Percentiles rank a stretch among this genome's conserved stretches.
Evolutionary conservation across 1,140 invertebrate species (phyloP).

Genomic region (Coptotermes formosanus): DNA sequence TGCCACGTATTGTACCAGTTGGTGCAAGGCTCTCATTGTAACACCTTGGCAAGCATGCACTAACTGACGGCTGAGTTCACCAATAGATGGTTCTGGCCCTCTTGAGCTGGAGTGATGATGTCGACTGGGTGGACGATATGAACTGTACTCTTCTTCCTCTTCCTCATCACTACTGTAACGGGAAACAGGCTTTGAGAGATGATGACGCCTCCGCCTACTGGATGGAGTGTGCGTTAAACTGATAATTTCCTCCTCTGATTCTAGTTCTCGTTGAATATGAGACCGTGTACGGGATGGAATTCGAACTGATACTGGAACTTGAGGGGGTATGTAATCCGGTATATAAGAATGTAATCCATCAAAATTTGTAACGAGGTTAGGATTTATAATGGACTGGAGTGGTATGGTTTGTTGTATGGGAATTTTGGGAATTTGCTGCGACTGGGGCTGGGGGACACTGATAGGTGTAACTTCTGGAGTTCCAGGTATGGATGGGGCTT

Average conservation of each 20-base stretch:
- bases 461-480: not conserved
- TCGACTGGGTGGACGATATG: constrained; percentile 37
- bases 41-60: constrained; percentile 61
- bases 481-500: not conserved
- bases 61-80: constrained; percentile 63
- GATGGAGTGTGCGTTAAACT: constrained; percentile 13
- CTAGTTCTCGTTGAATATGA: constrained; percentile 29
- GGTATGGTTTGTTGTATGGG: not conserved
- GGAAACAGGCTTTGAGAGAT: constrained; percentile 40
- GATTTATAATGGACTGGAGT: constrained; percentile 12
- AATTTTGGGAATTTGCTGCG: not conserved
- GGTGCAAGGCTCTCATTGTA: constrained; percentile 60
- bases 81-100: constrained; percentile 37
- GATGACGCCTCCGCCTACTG: constrained; percentile 37
- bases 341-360: constrained; percentile 8
- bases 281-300: constrained; percentile 40
- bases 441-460: not conserved
- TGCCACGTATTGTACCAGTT: constrained; percentile 62
- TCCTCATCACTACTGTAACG: constrained; percentile 34
- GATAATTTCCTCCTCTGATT: constrained; percentile 31
- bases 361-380: not conserved
- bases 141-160: constrained; percentile 22
- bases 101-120: constrained; percentile 41
- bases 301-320: constrained; percentile 34
- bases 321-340: constrained; percentile 28